Conservation (phyloP, 2,113 vertebrate genomes). For the Oreochromis niloticus region DNA sequence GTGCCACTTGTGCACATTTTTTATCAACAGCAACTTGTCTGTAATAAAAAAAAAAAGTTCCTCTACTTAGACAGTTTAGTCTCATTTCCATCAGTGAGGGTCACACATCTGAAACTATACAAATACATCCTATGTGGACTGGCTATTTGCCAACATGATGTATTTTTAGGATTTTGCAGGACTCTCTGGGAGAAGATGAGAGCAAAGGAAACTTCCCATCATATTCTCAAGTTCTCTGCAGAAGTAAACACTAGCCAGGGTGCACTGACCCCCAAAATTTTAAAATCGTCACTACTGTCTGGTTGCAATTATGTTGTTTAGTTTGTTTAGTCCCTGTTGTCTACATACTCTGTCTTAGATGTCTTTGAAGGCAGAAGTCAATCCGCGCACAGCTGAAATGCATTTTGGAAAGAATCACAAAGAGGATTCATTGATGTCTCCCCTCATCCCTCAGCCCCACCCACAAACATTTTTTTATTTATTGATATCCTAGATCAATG, state of each 20-base stretch:
- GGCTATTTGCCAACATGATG: not conserved
- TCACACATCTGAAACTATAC: not conserved
- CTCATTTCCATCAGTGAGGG: not conserved
- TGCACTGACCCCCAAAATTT: not conserved
- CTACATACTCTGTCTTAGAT: not conserved
- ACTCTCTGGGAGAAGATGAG: not conserved
- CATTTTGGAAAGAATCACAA: not conserved
- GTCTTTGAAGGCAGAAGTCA: not conserved
- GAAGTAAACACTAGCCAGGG: slow-evolving; percentile 7
- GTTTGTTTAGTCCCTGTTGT: slow-evolving; percentile 3
- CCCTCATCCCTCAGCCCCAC: not conserved
- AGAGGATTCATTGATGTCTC: not conserved
- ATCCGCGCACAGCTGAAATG: not conserved
- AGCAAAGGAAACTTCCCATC: slow-evolving; percentile 1
- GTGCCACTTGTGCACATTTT: not conserved
- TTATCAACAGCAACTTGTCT: not conserved
- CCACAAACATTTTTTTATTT: not conserved
- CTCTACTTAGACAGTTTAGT: not conserved
- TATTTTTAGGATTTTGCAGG: not conserved
- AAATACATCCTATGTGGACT: not conserved
- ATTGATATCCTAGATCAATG: not conserved
- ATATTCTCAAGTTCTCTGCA: not conserved
- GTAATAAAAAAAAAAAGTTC: not conserved
- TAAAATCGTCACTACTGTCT: slow-evolving; percentile 1
- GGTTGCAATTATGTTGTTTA: slow-evolving; percentile 45